These are phyloP conservation scores for Diorhabda elongata DNA, from an alignment of 1,140 invertebrate genomes.

Conservation along the genomic window DNA sequence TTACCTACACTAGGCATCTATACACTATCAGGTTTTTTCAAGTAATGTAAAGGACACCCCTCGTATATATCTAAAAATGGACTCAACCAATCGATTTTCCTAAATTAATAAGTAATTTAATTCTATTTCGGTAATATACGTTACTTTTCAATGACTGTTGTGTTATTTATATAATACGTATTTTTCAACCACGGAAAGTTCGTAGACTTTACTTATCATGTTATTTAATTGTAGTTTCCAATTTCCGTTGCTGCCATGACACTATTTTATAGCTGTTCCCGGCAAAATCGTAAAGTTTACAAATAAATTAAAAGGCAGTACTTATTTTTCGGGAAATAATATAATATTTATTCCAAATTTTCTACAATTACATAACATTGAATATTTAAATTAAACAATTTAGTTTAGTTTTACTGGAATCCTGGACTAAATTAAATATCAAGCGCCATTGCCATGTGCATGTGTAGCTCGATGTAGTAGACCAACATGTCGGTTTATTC, in stretches of 20 bases:
- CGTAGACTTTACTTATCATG: too few relatives aligned
- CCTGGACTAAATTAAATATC: constrained; percentile 38
- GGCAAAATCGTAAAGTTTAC: constrained; percentile 25
- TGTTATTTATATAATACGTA: too few relatives aligned
- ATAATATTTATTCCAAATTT: neutral
- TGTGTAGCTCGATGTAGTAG: constrained; percentile 27
- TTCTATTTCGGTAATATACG: too few relatives aligned
- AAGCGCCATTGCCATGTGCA: constrained; percentile 35
- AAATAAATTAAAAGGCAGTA: constrained; percentile 15
- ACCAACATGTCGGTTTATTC: constrained; percentile 22
- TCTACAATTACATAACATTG: too few relatives aligned
- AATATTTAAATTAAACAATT: neutral
- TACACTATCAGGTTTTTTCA: neutral
- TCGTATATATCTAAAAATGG: constrained; percentile 15
- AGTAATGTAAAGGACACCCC: constrained; percentile 14
- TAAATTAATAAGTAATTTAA: too few relatives aligned
- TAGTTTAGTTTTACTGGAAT: constrained; percentile 9
- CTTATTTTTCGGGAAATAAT: constrained; percentile 3
- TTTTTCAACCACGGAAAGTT: too few relatives aligned
- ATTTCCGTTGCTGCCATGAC: constrained; percentile 35
- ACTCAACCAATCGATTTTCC: constrained; percentile 23
- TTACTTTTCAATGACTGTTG: too few relatives aligned
- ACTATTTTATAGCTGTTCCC: constrained; percentile 26
- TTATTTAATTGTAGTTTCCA: neutral
- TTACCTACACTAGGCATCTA: neutral